Evolutionary conservation across 2,888 invertebrate species (phyloP).

Genomic region (Noctua janthe): DNA sequence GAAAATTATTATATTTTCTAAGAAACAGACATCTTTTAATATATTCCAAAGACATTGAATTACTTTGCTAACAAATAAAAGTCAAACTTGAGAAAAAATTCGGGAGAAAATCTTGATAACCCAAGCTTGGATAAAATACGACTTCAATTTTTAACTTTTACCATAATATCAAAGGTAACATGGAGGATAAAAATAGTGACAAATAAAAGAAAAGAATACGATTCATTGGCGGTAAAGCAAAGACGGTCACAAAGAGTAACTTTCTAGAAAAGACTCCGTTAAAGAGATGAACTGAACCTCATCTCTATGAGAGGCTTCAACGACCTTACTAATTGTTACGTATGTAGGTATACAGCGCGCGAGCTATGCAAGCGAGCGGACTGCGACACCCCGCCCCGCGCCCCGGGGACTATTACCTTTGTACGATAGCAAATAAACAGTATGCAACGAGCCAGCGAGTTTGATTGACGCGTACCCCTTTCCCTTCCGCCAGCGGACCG

Average conservation of each 20-base stretch:
- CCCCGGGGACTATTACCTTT: too few species aligned
- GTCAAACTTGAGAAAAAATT: conserved; percentile 3
- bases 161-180: conserved; percentile 24
- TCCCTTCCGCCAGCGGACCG: too few species aligned
- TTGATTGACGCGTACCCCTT: too few species aligned
- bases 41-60: conserved; percentile 28
- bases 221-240: conserved; percentile 8
- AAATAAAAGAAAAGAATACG: conserved; percentile 25
- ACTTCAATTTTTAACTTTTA: conserved; percentile 14
- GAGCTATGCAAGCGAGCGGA: too few species aligned
- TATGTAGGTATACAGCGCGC: too few species aligned
- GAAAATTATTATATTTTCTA: background rate
- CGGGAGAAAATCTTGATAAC: conserved; percentile 9
- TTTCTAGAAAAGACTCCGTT: conserved; percentile 8
- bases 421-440: too few species aligned
- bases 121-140: conserved; percentile 15
- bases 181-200: background rate
- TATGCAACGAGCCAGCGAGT: too few species aligned
- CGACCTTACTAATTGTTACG: conserved; percentile 22
- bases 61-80: conserved; percentile 27
- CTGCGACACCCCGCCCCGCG: too few species aligned
- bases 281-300: conserved; percentile 33
- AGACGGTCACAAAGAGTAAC: conserved; percentile 12
- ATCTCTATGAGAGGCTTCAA: conserved; percentile 40
- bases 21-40: background rate